phyloP scores from a whole-genome alignment of 2,888 invertebrate species.

The Drosophila tanythrix region DNA sequence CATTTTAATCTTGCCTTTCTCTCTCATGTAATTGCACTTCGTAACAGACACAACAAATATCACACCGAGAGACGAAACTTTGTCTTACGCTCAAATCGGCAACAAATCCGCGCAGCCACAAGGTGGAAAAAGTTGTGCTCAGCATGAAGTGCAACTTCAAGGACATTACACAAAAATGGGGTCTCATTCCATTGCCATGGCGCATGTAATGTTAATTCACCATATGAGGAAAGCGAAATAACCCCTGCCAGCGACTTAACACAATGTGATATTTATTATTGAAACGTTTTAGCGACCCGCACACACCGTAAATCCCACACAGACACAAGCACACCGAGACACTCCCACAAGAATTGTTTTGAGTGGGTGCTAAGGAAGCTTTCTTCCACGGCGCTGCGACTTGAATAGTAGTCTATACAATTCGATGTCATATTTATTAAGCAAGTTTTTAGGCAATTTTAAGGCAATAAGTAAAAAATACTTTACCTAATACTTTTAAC shows the following conservation, averaged over 20 bases:
- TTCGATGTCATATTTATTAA: constrained; percentile 76
- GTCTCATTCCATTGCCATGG: constrained; percentile 83
- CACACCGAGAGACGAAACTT: constrained; percentile 77
- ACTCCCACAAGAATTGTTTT: constrained; percentile 75
- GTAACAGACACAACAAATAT: constrained; percentile 82
- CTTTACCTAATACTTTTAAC: constrained; percentile 62
- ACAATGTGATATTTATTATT: constrained; percentile 79
- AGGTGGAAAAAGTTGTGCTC: constrained; percentile 75
- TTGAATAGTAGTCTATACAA: constrained; percentile 57
- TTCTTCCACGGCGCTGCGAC: constrained; percentile 55
- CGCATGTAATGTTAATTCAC: constrained; percentile 62
- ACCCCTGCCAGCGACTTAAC: constrained; percentile 65
- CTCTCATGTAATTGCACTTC: background rate
- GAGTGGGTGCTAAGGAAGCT: constrained; percentile 44
- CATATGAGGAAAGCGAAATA: background rate
- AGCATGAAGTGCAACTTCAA: constrained; percentile 78
- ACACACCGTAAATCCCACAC: constrained; percentile 26
- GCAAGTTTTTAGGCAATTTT: constrained; percentile 64
- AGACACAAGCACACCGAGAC: constrained; percentile 49
- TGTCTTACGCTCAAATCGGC: constrained; percentile 81
- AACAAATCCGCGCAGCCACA: constrained; percentile 66
- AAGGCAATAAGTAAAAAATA: constrained; percentile 42
- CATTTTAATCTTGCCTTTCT: background rate
- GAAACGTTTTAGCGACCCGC: constrained; percentile 63
- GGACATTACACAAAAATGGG: constrained; percentile 83